These are phyloP conservation scores for Oreortyx pictus DNA, from an alignment of 2,797 vertebrate species.

Conservation along the genomic window DNA sequence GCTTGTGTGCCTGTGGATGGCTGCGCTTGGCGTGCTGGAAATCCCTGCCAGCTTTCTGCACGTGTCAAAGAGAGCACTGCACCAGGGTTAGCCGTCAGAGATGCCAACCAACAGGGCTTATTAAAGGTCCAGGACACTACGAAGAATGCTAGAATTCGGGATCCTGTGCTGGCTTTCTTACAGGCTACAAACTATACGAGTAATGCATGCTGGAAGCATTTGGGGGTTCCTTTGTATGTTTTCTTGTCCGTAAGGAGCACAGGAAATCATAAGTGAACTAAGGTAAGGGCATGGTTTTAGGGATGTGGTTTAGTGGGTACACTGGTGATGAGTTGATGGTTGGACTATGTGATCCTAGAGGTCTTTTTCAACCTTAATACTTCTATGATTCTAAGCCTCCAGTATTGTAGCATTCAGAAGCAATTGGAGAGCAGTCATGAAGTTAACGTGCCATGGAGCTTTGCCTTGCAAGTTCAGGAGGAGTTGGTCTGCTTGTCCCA, in stretches of 20 bases:
- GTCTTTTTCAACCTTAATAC: too few species aligned
- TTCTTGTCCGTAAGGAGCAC: neutral
- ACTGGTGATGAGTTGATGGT: too few species aligned
- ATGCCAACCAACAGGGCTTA: neutral
- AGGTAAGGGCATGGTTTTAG: neutral
- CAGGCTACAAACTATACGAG: rapidly evolving
- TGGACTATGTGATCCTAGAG: too few species aligned
- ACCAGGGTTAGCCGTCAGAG: neutral
- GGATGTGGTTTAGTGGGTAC: too few species aligned
- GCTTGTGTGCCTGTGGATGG: neutral
- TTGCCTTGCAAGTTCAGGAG: neutral
- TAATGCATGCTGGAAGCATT: rapidly evolving
- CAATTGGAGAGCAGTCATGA: neutral
- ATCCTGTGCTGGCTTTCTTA: neutral
- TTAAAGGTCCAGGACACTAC: neutral
- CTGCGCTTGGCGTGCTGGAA: neutral
- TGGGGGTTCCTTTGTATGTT: neutral
- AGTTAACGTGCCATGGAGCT: neutral
- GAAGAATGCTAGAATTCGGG: neutral
- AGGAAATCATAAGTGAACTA: neutral
- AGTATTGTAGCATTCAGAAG: neutral
- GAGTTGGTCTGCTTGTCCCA: neutral
- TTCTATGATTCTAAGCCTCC: neutral
- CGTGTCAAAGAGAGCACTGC: neutral
- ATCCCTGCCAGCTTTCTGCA: neutral